Percentiles rank a stretch among this genome's conserved stretches.
phyloP scores from a whole-genome alignment of 35 echinoderm and acorn worm genomes.

The Heliocidaris tuberculata region DNA sequence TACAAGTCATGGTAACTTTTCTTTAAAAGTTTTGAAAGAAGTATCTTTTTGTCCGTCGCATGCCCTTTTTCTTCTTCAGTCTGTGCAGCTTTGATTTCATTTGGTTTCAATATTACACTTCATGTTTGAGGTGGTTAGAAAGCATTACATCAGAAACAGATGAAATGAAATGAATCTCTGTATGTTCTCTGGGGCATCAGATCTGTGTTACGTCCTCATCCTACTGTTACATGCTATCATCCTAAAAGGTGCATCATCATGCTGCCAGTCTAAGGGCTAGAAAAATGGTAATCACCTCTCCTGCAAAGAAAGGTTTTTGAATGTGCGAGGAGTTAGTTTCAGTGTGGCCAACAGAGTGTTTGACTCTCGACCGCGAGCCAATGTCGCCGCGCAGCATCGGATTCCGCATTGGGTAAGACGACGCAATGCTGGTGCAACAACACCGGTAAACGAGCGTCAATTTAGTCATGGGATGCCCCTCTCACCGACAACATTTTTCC shows the following conservation, averaged over 20 bases:
- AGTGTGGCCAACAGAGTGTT: not conserved
- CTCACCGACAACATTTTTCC: conserved; percentile 3
- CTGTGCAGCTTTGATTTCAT: not conserved
- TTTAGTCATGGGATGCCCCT: conserved; percentile 8
- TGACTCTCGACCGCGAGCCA: not conserved
- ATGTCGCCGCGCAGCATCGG: not conserved
- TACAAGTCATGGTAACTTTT: not conserved
- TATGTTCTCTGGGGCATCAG: not conserved
- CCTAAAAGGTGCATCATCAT: not conserved
- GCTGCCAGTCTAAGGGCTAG: not conserved
- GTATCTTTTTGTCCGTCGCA: not conserved
- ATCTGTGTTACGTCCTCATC: not conserved
- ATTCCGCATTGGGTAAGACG: not conserved
- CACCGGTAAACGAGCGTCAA: conserved; percentile 14
- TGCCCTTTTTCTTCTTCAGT: not conserved
- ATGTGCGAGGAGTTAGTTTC: not conserved
- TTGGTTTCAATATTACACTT: not conserved
- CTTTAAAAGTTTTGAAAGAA: not conserved
- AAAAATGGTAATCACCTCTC: not conserved
- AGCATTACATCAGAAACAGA: not conserved
- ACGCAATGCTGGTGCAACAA: conserved; percentile 4
- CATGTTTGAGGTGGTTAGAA: not conserved
- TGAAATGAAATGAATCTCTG: not conserved
- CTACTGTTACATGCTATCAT: not conserved
- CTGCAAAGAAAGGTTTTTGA: not conserved